A percentile compares a stretch with the other conserved stretches of the same genome.
These are phyloP conservation scores for Argyrosomus regius DNA, from an alignment of 2,797 vertebrate genomes.

Conservation along the genomic window DNA sequence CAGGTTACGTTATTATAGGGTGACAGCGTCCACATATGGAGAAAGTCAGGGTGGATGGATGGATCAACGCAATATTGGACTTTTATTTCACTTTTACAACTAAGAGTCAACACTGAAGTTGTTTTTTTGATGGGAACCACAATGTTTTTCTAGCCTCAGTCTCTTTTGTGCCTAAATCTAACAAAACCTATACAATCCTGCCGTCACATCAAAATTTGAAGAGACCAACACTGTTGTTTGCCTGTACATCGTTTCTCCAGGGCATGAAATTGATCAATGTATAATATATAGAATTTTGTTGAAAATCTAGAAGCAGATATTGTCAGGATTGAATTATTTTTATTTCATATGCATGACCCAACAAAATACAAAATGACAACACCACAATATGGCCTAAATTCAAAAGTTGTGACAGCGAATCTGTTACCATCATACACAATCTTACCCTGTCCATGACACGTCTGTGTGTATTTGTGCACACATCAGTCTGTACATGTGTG, in stretches of 20 bases:
- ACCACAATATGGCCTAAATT: background rate
- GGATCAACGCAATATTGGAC: background rate
- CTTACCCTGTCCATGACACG: background rate
- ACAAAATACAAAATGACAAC: background rate
- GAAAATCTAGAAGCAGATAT: too few species aligned
- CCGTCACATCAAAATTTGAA: background rate
- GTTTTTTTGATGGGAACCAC: too few species aligned
- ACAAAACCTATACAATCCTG: background rate
- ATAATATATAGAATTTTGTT: too few species aligned
- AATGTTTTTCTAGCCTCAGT: background rate
- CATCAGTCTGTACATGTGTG: slow-evolving; percentile 6
- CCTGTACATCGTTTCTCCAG: too few species aligned
- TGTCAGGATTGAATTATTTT: too few species aligned
- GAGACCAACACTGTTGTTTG: too few species aligned
- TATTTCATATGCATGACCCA: too few species aligned
- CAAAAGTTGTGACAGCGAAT: background rate
- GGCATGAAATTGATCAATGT: too few species aligned
- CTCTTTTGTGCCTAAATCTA: background rate
- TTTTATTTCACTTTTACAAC: background rate
- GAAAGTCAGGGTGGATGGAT: too few species aligned
- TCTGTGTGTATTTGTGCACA: slow-evolving; percentile 22
- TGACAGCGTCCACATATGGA: too few species aligned
- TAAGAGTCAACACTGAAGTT: background rate
- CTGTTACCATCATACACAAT: background rate
- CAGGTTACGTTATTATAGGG: too few species aligned